These are phyloP conservation scores for Hoplodrina ambigua DNA, from an alignment of 2,888 invertebrate species.

Conservation along the genomic window DNA sequence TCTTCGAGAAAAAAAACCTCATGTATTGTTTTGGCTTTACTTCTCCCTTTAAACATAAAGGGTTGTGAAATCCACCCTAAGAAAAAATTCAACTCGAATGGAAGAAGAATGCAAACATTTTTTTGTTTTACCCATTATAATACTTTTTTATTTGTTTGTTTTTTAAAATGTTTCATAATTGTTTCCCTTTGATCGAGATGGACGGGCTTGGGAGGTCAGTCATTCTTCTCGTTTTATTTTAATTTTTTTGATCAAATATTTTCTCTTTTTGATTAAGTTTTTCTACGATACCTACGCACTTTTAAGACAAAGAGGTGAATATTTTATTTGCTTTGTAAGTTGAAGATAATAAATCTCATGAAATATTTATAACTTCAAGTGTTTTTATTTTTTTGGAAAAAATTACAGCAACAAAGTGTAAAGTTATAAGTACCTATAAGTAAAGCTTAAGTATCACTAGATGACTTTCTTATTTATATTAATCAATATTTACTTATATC, in stretches of 20 bases:
- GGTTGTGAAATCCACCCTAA: constrained; percentile 80
- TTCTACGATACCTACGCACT: constrained; percentile 43
- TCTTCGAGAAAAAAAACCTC: constrained; percentile 69
- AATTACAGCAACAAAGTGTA: too few species aligned
- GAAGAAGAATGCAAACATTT: constrained; percentile 78
- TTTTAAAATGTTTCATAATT: constrained; percentile 70
- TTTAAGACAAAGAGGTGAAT: constrained; percentile 33
- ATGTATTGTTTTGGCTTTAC: constrained; percentile 77
- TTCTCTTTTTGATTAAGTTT: constrained; percentile 53
- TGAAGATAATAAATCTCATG: neutral
- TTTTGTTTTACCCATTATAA: constrained; percentile 69
- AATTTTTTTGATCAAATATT: constrained; percentile 56
- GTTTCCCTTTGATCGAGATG: constrained; percentile 69
- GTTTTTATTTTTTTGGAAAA: too few species aligned
- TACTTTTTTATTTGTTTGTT: constrained; percentile 70
- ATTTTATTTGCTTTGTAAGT: constrained; percentile 14
- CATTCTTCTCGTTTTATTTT: constrained; percentile 53
- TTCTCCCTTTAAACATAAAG: constrained; percentile 75
- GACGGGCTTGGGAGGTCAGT: constrained; percentile 56
- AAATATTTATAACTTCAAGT: too few species aligned
- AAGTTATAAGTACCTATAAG: too few species aligned
- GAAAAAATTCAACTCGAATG: constrained; percentile 81
- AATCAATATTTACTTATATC: too few species aligned
- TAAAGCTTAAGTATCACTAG: too few species aligned
- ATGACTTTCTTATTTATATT: too few species aligned